Conservation (phyloP, 2,113 vertebrate species). For the Leptobrachium leishanense region DNA sequence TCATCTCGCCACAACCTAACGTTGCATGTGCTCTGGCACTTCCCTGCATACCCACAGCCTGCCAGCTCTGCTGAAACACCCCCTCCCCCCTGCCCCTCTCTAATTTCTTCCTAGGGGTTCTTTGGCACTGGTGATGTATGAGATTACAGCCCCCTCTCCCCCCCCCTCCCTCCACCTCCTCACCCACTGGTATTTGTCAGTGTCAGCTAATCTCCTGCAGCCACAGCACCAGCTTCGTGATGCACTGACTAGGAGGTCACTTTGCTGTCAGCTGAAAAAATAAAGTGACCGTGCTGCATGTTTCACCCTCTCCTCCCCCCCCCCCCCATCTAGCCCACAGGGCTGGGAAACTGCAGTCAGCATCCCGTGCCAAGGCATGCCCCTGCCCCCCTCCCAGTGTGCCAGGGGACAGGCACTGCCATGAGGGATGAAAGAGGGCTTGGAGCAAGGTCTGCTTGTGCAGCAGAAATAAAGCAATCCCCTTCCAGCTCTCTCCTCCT, state of each 20-base stretch:
- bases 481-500: too few relatives aligned
- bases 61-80: background rate
- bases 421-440: background rate
- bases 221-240: conserved; percentile 64
- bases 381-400: background rate
- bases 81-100: conserved; percentile 18
- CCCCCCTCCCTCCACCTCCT: conserved; percentile 52
- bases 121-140: conserved; percentile 54
- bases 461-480: too few relatives aligned
- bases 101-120: conserved; percentile 52
- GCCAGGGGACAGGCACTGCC: background rate
- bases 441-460: background rate
- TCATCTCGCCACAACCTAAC: conserved; percentile 32
- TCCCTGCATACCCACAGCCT: conserved; percentile 13
- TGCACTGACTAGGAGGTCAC: conserved; percentile 45
- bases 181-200: conserved; percentile 61
- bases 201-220: conserved; percentile 58
- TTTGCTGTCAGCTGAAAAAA: conserved; percentile 43
- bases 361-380: background rate
- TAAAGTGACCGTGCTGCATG: conserved; percentile 39
- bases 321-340: background rate
- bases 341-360: background rate
- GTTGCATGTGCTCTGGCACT: conserved; percentile 45
- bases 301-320: background rate
- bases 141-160: conserved; percentile 22